Evolutionary conservation across 2,113 vertebrate species (phyloP).

Genomic region (Acanthochromis polyacanthus): DNA sequence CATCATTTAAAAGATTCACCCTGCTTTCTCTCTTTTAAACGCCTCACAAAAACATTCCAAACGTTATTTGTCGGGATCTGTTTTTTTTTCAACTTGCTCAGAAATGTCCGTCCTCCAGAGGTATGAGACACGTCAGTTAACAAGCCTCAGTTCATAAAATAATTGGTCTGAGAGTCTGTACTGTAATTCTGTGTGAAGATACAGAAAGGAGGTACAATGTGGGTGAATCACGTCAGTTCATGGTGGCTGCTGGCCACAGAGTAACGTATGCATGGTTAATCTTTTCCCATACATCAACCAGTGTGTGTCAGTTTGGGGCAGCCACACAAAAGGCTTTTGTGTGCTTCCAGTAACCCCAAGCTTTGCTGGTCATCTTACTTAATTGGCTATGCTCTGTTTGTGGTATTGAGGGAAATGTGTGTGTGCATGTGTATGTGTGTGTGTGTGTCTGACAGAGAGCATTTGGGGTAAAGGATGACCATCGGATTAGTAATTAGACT

Average conservation of each 20-base stretch:
- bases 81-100: not conserved
- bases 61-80: not conserved
- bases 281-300: slow-evolving; percentile 72
- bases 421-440: slow-evolving; percentile 24
- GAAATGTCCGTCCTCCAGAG: not conserved
- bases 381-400: slow-evolving; percentile 80
- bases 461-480: slow-evolving; percentile 37
- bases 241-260: slow-evolving; percentile 22
- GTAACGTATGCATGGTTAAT: slow-evolving; percentile 70
- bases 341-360: slow-evolving; percentile 77
- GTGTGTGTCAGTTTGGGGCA: slow-evolving; percentile 61
- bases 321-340: slow-evolving; percentile 79
- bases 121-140: slow-evolving; percentile 19
- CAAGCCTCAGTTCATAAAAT: slow-evolving; percentile 29
- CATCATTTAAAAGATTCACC: not conserved
- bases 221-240: slow-evolving; percentile 35
- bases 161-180: slow-evolving; percentile 25
- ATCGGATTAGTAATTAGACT: slow-evolving; percentile 44
- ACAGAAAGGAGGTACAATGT: not conserved
- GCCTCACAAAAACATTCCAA: slow-evolving; percentile 1
- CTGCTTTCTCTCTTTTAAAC: slow-evolving; percentile 2
- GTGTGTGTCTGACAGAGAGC: not conserved
- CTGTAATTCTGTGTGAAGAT: slow-evolving; percentile 12
- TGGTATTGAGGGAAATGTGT: slow-evolving; percentile 48
- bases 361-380: slow-evolving; percentile 71